Evolutionary conservation across 2,888 invertebrate genomes (phyloP), one percentile per base, ranked within the genome.

Genomic region (Pycnomerus fuliginosus): DNA sequence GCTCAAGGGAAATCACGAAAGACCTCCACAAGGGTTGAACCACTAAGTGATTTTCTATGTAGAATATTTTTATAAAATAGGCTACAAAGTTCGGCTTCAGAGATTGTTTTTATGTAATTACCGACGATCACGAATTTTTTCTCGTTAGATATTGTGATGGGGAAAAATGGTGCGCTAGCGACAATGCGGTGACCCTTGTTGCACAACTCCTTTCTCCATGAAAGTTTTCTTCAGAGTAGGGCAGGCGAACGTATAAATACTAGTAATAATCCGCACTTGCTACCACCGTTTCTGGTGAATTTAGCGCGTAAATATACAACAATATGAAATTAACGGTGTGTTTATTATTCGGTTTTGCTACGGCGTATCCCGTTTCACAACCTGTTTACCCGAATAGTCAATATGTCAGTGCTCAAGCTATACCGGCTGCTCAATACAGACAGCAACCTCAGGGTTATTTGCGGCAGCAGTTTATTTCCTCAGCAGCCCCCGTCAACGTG

Each of bases 11-110:
- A 57, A 56, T 57, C 53, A 55, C 55, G 48, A 57, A 55, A 56
- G 54, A 53, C 10, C n/a, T n/a, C n/a, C n/a, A n/a, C n/a, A n/a
- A n/a, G n/a, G n/a, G n/a, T n/a, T 60, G 58, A 54, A 50, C 44
- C 53, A 38, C 29, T 58, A 60, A 60, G 56, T 60, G 55, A 60
- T 60, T 60, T 54, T 53, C 55, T 54, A 53, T 58, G 60, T 56
- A 28, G 46, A 49, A 49, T 49, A 49, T 48, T 48, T 36, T 40
- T 44, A 48, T 48, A n/a, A n/a, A n/a, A n/a, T n/a, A n/a, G n/a
- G n/a, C n/a, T n/a, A n/a, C n/a, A n/a, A n/a, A n/a, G n/a, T n/a
- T n/a, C n/a, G n/a, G n/a, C n/a, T n/a, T n/a, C n/a, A n/a, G n/a
- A n/a, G n/a, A n/a, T n/a, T n/a, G n/a, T n/a, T n/a, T n/a, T n/a